Base-by-base conservation (phyloP, 2,113 vertebrate genomes). In the Ptilonorhynchus violaceus region DNA sequence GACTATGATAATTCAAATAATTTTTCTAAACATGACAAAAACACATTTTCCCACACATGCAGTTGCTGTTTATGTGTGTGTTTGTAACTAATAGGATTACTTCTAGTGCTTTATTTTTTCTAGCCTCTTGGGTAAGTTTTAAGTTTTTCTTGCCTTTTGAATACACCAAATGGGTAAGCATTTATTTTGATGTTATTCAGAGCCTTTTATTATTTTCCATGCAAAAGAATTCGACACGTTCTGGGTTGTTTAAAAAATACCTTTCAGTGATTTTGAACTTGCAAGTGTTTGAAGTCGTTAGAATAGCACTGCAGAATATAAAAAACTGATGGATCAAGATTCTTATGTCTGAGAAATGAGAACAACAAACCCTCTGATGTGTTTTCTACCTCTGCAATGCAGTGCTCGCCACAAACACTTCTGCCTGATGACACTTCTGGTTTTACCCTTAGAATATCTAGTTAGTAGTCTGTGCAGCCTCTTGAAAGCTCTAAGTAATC, bases 211-310 rank as follows among this genome's bases (percentile, higher is more conserved):
- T 96, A 60, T 78, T 87, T 92, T 78, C 24, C 17, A 21, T 39
- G 68, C 27, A 60, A 77, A 90, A 91, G 19, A 88, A 86, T 66
- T 59, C 0, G 0, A 30, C 89, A 39, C 1, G 20, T 95, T 91
- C 79, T 63, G 50, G 33, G 13, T 93, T 89, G 83, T 91, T 93
- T 74, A 80, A 89, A 93, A 93, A 62, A 47, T n/a, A 66, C n/a
- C 56, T 22, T 77, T 94, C 75, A 86, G 21, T 86, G 76, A 70
- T 93, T 93, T 86, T 92, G 83, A 93, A 89, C 79, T 77, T 42
- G 67, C 9, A 73, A 74, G 86, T 84, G 91, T 93, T 95, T 96
- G 94, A 95, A 95, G 86, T 89, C 11, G 23, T 86, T 86, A 47
- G 62, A 86, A 55, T 52, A 91, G 33, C 76, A 31, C 52, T 70